Conservation (phyloP, 64 coral and sea anemone genomes). For the Stichodactyla helianthus region DNA sequence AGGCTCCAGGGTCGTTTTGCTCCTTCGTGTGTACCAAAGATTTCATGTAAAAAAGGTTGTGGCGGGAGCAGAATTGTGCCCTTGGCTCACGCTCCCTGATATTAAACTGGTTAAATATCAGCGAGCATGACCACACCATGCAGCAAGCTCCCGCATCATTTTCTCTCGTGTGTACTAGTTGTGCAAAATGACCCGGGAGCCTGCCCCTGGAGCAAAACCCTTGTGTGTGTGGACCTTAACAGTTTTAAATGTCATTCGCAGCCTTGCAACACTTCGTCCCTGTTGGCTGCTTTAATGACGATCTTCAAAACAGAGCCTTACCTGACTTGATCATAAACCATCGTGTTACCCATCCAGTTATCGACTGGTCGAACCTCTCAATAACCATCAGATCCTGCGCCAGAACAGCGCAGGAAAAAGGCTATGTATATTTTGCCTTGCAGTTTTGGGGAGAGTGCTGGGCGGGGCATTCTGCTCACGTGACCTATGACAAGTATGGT, state of each 20-base stretch:
- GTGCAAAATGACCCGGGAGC: too few relatives aligned
- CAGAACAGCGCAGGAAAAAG: constrained; percentile 1
- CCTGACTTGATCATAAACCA: constrained; percentile 22
- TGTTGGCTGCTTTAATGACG: constrained; percentile 41
- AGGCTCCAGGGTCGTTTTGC: too few relatives aligned
- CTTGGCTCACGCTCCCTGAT: too few relatives aligned
- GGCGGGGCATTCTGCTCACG: constrained; percentile 20
- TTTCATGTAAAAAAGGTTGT: too few relatives aligned
- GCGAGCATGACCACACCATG: too few relatives aligned
- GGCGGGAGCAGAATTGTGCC: too few relatives aligned
- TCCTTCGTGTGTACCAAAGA: too few relatives aligned
- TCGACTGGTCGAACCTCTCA: constrained; percentile 37
- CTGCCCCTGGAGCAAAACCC: too few relatives aligned
- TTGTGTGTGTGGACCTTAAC: too few relatives aligned
- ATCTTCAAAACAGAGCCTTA: constrained; percentile 2
- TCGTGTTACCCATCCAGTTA: neutral
- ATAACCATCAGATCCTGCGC: constrained; percentile 23
- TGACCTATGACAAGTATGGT: constrained; percentile 33
- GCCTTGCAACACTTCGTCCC: constrained; percentile 2
- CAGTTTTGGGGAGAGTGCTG: constrained; percentile 63
- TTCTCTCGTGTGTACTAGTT: too few relatives aligned
- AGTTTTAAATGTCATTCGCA: neutral
- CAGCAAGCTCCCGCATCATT: too few relatives aligned
- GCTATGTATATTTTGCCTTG: constrained; percentile 37
- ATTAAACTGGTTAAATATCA: too few relatives aligned